A percentile compares a stretch with the other conserved stretches of the same genome.
Evolutionary conservation across 2,888 invertebrate species (phyloP).

Genomic region (Cosmia trapezina): DNA sequence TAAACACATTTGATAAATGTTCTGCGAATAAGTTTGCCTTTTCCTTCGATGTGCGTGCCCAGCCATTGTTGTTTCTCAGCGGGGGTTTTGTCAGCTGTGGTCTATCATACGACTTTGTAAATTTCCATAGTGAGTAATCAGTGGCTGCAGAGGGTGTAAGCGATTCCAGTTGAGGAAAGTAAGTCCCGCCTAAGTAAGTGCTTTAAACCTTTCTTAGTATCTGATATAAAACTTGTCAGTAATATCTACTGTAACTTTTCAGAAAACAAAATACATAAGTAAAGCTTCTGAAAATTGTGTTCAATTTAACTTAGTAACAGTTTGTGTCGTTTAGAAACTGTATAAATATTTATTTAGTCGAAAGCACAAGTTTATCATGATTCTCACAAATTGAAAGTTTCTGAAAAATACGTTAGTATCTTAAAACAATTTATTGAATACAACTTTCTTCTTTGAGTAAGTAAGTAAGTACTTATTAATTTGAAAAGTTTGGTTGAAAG

Average conservation of each 20-base stretch:
- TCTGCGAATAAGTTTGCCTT: too few species aligned
- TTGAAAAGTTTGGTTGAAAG: constrained; percentile 27
- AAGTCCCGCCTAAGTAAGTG: neutral
- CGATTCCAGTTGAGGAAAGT: too few species aligned
- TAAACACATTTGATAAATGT: too few species aligned
- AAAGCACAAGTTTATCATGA: neutral
- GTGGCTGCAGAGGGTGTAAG: too few species aligned
- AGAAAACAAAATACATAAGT: neutral
- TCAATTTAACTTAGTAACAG: neutral
- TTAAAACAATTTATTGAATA: constrained; percentile 28
- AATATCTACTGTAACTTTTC: neutral
- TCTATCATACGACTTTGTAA: too few species aligned
- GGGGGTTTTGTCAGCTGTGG: too few species aligned
- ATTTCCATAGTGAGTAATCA: too few species aligned
- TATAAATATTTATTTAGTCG: neutral
- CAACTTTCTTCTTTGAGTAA: constrained; percentile 8
- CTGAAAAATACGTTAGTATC: constrained; percentile 8
- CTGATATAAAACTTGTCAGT: neutral
- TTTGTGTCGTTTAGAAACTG: neutral
- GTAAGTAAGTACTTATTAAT: constrained; percentile 14
- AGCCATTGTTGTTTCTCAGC: too few species aligned
- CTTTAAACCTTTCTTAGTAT: neutral
- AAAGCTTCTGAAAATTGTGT: neutral
- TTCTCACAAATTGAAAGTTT: constrained; percentile 12
- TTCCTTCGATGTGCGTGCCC: too few species aligned